A percentile compares a stretch with the other conserved stretches of the same genome.
These are phyloP conservation scores for Nomada flava DNA, from an alignment of 2,888 invertebrate genomes.

Conservation along the genomic window DNA sequence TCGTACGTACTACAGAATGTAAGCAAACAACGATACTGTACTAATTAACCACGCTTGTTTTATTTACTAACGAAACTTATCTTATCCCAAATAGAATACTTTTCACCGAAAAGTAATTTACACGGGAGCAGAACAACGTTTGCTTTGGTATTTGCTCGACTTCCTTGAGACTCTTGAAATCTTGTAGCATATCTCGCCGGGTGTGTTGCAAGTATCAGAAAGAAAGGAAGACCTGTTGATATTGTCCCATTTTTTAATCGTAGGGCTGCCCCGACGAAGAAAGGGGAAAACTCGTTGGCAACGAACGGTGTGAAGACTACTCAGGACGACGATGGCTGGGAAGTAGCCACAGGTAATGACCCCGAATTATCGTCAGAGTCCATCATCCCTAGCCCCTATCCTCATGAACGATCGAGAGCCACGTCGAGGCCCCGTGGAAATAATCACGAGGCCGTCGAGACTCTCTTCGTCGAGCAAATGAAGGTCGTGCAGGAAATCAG, in stretches of 20 bases:
- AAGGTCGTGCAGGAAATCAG: slow-evolving; percentile 47
- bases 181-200: not conserved
- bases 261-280: slow-evolving; percentile 45
- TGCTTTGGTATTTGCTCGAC: not conserved
- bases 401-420: slow-evolving; percentile 35
- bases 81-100: not conserved
- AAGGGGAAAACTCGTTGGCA: slow-evolving; percentile 45
- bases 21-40: too few relatives aligned
- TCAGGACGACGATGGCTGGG: slow-evolving; percentile 75
- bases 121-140: not conserved
- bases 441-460: slow-evolving; percentile 41
- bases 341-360: slow-evolving; percentile 78
- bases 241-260: slow-evolving; percentile 30
- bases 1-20: too few relatives aligned
- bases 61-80: not conserved
- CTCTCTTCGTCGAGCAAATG: slow-evolving; percentile 18
- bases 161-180: not conserved
- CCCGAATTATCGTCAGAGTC: slow-evolving; percentile 47
- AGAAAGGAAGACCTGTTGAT: too few relatives aligned
- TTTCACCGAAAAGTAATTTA: not conserved
- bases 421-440: slow-evolving; percentile 31
- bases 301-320: slow-evolving; percentile 56
- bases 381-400: slow-evolving; percentile 30
- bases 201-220: too few relatives aligned
- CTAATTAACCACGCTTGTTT: too few relatives aligned